phyloP scores from a whole-genome alignment of 1,140 invertebrate species.

The Nephotettix cincticeps region DNA sequence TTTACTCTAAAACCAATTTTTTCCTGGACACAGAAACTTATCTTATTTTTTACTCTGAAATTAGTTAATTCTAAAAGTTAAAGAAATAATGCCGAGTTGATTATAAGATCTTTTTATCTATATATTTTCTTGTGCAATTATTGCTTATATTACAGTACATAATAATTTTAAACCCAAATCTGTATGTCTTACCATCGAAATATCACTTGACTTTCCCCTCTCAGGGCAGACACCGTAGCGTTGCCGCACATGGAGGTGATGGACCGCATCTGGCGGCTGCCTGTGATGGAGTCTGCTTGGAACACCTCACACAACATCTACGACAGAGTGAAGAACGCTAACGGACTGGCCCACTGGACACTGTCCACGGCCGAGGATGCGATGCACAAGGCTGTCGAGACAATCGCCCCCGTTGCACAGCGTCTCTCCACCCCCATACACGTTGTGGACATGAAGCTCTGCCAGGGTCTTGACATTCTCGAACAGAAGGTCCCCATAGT shows the following conservation, averaged over 20 bases:
- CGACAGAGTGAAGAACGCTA: constrained; percentile 54
- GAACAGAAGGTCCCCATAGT: constrained; percentile 74
- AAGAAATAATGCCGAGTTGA: no score
- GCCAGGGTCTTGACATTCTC: constrained; percentile 73
- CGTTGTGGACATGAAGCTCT: constrained; percentile 70
- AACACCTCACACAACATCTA: constrained; percentile 57
- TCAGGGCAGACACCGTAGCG: constrained; percentile 18
- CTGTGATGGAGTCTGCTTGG: constrained; percentile 55
- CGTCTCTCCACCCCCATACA: constrained; percentile 65
- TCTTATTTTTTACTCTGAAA: no score
- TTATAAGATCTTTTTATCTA: no score
- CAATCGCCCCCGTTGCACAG: constrained; percentile 60
- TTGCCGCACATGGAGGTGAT: constrained; percentile 56
- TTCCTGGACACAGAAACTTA: no score
- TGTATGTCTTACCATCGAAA: no score
- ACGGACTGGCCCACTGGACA: constrained; percentile 62
- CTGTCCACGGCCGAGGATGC: constrained; percentile 65
- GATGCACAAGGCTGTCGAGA: constrained; percentile 58
- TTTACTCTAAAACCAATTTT: no score
- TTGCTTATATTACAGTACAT: no score
- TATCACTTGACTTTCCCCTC: no score
- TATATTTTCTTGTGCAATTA: no score
- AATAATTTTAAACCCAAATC: no score
- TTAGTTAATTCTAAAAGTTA: no score
- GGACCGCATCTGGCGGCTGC: constrained; percentile 55